These are phyloP conservation scores for Gopherus flavomarginatus DNA, from an alignment of 2,113 vertebrate species.

Conservation along the genomic window DNA sequence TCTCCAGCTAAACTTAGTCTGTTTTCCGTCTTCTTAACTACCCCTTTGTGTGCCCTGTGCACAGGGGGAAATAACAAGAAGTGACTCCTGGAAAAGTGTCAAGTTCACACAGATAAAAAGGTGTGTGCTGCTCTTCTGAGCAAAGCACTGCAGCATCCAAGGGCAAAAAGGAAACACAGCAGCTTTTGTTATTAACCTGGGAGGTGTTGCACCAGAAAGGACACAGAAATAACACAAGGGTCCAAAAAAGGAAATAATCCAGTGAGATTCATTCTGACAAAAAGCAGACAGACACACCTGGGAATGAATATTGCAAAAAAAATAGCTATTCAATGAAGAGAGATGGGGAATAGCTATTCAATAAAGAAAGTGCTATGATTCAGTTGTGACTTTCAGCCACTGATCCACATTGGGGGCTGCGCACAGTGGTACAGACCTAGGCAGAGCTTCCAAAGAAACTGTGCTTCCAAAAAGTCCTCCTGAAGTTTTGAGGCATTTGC, in stretches of 20 bases:
- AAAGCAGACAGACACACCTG: not conserved
- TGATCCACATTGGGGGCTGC: not conserved
- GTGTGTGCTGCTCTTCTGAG: not conserved
- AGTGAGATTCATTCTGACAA: not conserved
- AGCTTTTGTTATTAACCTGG: not conserved
- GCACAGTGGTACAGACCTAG: not conserved
- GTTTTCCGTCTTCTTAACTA: not conserved
- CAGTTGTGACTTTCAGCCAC: not conserved
- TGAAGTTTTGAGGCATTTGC: not conserved
- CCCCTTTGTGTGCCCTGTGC: accelerated
- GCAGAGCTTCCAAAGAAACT: not conserved
- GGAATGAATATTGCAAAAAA: not conserved
- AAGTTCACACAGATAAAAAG: not conserved
- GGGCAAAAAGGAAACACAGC: not conserved
- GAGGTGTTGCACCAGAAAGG: not conserved
- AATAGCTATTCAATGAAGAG: accelerated
- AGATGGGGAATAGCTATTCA: not conserved
- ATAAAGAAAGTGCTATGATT: accelerated
- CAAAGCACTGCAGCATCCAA: not conserved
- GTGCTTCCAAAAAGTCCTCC: not conserved
- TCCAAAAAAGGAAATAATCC: not conserved
- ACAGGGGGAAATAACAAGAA: not conserved
- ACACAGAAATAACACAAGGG: not conserved
- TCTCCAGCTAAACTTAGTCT: not conserved
- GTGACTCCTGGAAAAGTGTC: accelerated